Evolutionary conservation across 35 echinoderm and acorn worm genomes (phyloP).

Genomic region (Ophiothrix spiculata): DNA sequence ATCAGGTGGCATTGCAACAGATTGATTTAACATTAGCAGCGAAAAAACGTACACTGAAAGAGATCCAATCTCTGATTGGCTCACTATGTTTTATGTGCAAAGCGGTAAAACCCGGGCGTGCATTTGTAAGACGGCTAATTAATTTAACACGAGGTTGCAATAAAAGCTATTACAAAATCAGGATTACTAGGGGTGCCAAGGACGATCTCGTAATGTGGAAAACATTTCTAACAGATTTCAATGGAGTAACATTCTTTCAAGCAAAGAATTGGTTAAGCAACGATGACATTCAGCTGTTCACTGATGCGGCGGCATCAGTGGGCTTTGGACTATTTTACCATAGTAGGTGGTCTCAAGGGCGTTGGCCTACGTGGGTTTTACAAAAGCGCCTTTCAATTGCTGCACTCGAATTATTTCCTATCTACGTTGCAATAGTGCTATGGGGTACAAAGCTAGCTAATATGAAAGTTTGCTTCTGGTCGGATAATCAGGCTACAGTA

Average conservation of each 20-base stretch:
- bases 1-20: not conserved
- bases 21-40: not conserved
- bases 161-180: conserved; percentile 9
- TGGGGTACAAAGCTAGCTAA: conserved; percentile 20
- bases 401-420: conserved; percentile 20
- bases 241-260: conserved; percentile 10
- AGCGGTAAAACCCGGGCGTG: conserved; percentile 22
- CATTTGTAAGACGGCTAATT: conserved; percentile 23
- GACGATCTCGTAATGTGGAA: not conserved
- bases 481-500: conserved; percentile 17
- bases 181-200: not conserved
- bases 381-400: conserved; percentile 9
- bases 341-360: conserved; percentile 24
- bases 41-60: not conserved
- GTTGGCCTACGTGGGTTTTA: conserved; percentile 15
- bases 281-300: conserved; percentile 11
- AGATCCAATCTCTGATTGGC: conserved; percentile 4
- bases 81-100: conserved; percentile 33
- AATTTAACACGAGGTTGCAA: not conserved
- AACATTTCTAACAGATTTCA: not conserved
- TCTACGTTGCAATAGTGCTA: not conserved
- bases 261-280: not conserved
- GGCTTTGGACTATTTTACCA: conserved; percentile 34
- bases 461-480: not conserved
- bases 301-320: conserved; percentile 31